phyloP scores from a whole-genome alignment of 2,888 invertebrate genomes.

The Lasioglossum morio region DNA sequence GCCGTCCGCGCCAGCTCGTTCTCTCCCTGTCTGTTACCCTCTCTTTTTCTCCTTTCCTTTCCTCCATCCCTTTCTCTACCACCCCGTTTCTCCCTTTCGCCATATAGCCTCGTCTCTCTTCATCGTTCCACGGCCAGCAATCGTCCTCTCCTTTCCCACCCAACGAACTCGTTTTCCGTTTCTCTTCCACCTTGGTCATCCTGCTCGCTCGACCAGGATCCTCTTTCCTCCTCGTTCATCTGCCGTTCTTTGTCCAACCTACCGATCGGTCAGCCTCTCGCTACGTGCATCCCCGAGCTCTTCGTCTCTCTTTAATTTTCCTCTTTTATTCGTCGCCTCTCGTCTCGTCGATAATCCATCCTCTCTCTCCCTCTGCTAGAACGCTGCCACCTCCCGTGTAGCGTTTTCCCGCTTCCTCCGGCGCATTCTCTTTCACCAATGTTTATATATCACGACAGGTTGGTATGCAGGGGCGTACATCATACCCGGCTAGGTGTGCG shows the following conservation, averaged over 20 bases:
- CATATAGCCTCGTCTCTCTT: conserved; percentile 31
- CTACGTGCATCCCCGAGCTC: conserved; percentile 56
- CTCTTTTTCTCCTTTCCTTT: conserved; percentile 49
- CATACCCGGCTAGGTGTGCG: conserved; percentile 42
- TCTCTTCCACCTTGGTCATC: conserved; percentile 33
- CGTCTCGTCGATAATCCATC: conserved; percentile 20
- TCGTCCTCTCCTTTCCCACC: conserved; percentile 27
- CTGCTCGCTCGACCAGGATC: conserved; percentile 32
- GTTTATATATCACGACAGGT: conserved; percentile 68
- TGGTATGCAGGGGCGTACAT: conserved; percentile 68
- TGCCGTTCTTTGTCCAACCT: conserved; percentile 34
- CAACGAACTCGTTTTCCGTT: conserved; percentile 12
- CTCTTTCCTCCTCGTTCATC: conserved; percentile 29
- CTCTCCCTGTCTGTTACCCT: conserved; percentile 49
- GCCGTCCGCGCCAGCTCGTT: conserved; percentile 53
- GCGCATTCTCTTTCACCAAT: conserved; percentile 59
- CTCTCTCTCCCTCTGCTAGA: conserved; percentile 44
- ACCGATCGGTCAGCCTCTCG: conserved; percentile 47
- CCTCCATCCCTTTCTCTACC: conserved; percentile 47
- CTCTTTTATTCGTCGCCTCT: conserved; percentile 40
- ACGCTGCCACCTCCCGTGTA: conserved; percentile 28
- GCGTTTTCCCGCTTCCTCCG: conserved; percentile 33
- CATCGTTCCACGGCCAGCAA: conserved; percentile 23
- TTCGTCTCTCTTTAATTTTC: conserved; percentile 49
- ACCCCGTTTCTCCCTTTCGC: conserved; percentile 36